Evolutionary conservation across 2,888 invertebrate genomes (phyloP).

Genomic region (Automeris io): DNA sequence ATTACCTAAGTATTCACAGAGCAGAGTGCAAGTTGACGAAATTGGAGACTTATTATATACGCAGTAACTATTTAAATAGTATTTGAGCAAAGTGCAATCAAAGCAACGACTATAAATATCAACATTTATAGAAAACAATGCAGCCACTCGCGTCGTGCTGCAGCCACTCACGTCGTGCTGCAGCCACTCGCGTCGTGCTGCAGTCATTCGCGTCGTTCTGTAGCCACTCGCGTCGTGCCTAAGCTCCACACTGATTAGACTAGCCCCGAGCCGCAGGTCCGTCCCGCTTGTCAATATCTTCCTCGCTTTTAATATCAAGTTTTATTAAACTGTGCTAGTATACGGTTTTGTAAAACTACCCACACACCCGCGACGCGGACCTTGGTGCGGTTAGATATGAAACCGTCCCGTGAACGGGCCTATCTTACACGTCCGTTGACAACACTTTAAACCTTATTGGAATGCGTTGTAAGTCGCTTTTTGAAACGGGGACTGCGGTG

Average conservation of each 20-base stretch:
- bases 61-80: no score
- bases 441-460: conserved; percentile 17
- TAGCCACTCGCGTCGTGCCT: no score
- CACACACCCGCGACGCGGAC: conserved; percentile 49
- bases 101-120: no score
- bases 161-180: no score
- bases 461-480: conserved; percentile 21
- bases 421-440: conserved; percentile 6
- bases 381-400: conserved; percentile 35
- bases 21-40: no score
- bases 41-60: no score
- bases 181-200: no score
- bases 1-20: no score
- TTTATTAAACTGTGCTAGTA: conserved; percentile 64
- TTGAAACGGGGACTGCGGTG: conserved; percentile 13
- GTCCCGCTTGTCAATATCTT: conserved; percentile 52
- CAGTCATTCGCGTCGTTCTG: no score
- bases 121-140: no score
- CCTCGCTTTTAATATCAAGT: conserved; percentile 58
- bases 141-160: no score
- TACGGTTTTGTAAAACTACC: conserved; percentile 72
- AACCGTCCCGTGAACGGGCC: conserved; percentile 14
- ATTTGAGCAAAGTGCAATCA: no score
- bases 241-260: conserved; percentile 7
- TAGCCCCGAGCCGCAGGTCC: not conserved